Conservation (phyloP, 2,888 invertebrate species). For the Phytoseiulus persimilis region DNA sequence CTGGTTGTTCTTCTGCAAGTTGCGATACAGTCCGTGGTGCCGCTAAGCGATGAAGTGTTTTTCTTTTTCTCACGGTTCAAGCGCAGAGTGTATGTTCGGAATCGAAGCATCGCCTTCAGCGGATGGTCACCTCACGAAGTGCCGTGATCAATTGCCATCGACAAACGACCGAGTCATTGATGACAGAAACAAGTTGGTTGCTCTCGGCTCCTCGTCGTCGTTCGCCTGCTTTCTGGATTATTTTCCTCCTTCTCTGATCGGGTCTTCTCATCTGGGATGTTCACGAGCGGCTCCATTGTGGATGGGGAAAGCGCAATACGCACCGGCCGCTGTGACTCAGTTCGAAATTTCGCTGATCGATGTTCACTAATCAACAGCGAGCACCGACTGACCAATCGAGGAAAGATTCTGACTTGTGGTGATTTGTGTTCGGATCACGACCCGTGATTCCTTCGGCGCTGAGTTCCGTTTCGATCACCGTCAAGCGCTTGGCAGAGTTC, state of each 20-base stretch:
- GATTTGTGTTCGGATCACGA: too few species aligned
- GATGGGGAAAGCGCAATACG: neutral
- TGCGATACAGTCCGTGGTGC: neutral
- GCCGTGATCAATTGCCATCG: slow-evolving; percentile 5
- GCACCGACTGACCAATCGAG: too few species aligned
- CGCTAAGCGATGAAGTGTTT: neutral
- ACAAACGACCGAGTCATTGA: neutral
- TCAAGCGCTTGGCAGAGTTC: too few species aligned
- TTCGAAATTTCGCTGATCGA: neutral
- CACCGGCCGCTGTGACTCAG: neutral
- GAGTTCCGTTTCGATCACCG: too few species aligned
- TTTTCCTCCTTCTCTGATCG: neutral
- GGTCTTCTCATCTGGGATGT: neutral
- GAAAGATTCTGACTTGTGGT: too few species aligned
- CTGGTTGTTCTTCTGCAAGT: neutral
- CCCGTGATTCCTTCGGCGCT: too few species aligned
- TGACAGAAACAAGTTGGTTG: neutral
- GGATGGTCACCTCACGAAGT: neutral
- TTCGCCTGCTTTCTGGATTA: neutral
- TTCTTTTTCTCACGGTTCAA: neutral
- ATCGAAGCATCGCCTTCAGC: neutral
- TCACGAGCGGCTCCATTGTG: neutral
- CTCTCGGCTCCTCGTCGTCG: neutral
- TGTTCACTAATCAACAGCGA: too few species aligned
- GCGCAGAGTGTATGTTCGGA: neutral